phyloP scores from a whole-genome alignment of 2,888 invertebrate species.

The Leptinotarsa haldemani region DNA sequence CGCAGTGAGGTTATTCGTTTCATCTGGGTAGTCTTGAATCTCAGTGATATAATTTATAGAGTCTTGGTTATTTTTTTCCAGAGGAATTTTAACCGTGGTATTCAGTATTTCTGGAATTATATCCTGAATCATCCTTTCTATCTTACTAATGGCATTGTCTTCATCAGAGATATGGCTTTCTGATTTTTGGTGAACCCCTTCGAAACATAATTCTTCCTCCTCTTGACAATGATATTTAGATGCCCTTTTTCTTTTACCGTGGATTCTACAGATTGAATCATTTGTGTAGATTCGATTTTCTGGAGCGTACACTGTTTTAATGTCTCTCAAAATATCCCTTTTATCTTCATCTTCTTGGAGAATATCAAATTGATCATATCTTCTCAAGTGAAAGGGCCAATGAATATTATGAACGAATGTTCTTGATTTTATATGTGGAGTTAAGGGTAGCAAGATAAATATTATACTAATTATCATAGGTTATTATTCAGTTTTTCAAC shows the following conservation, averaged over 20 bases:
- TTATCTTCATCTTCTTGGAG: slow-evolving; percentile 53
- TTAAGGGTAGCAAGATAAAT: not conserved
- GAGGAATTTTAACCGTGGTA: not conserved
- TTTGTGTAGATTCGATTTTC: slow-evolving; percentile 46
- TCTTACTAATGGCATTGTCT: not conserved
- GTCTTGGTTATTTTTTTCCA: not conserved
- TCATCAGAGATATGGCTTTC: not conserved
- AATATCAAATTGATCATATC: slow-evolving; percentile 51
- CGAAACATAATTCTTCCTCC: not conserved
- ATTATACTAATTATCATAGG: not conserved
- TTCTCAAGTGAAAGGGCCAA: slow-evolving; percentile 22
- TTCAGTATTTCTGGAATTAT: not conserved
- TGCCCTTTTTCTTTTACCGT: slow-evolving; percentile 27
- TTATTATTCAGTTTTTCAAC: not conserved
- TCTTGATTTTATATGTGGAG: not conserved
- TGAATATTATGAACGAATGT: not conserved
- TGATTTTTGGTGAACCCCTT: not conserved
- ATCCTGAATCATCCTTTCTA: not conserved
- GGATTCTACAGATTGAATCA: slow-evolving; percentile 28
- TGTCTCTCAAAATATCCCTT: slow-evolving; percentile 50
- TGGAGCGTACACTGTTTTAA: slow-evolving; percentile 53
- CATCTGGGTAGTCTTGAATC: not conserved
- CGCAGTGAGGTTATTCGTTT: slow-evolving; percentile 11
- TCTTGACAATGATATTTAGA: not conserved
- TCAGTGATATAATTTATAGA: not conserved